These are phyloP conservation scores for Sminthopsis crassicaudata DNA, from an alignment of 2,113 vertebrate species.

Conservation along the genomic window DNA sequence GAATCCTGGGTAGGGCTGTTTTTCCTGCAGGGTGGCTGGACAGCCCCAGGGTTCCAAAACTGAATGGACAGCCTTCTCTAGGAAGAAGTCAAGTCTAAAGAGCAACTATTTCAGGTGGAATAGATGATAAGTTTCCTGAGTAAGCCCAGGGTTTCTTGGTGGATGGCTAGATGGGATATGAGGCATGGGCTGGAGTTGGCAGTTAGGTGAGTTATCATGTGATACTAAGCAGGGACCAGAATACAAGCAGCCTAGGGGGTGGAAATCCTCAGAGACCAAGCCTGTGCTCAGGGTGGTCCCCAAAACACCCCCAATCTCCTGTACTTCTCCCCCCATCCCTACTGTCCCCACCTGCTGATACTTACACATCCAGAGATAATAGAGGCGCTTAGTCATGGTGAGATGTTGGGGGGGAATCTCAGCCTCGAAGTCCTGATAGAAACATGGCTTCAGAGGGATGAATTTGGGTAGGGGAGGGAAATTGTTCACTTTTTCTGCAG, in stretches of 20 bases:
- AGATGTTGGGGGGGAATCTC: conserved; percentile 96
- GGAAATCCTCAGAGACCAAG: not conserved
- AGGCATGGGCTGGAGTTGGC: not conserved
- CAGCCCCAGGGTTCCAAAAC: not conserved
- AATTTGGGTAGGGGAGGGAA: conserved; percentile 96
- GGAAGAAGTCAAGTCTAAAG: not conserved
- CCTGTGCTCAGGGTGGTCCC: not conserved
- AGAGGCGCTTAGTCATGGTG: conserved; percentile 95
- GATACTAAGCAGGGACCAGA: not conserved
- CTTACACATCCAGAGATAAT: conserved; percentile 99
- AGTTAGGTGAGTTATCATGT: not conserved
- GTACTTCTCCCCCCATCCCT: not conserved
- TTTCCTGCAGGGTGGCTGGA: not conserved
- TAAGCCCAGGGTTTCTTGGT: not conserved
- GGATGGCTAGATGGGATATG: not conserved
- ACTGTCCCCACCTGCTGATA: conserved; percentile 40
- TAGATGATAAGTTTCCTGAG: not conserved
- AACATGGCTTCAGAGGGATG: conserved; percentile 97
- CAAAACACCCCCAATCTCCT: not conserved
- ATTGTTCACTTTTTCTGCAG: conserved; percentile 92
- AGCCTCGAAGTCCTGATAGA: conserved; percentile 98
- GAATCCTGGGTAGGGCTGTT: not conserved
- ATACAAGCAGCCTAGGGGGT: not conserved
- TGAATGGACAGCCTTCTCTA: not conserved
- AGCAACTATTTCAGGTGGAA: not conserved